Evolutionary conservation across 2,888 invertebrate genomes (phyloP).

Genomic region (Cryptophagus acutangulus): DNA sequence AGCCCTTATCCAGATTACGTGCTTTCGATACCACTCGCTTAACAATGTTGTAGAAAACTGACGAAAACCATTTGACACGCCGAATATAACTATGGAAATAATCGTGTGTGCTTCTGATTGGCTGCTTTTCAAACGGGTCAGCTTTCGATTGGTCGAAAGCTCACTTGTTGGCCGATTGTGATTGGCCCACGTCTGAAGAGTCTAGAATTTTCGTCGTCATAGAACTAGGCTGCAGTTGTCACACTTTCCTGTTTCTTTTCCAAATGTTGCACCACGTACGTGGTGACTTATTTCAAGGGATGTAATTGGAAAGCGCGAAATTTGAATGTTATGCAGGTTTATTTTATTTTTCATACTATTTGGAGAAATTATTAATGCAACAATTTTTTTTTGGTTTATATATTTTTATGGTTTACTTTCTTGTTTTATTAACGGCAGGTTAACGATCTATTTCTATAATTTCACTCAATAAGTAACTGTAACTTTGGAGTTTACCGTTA

Average conservation of each 20-base stretch:
- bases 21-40: too few species aligned
- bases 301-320: not conserved
- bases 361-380: too few species aligned
- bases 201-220: constrained; percentile 7
- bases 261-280: constrained; percentile 15
- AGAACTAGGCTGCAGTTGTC: not conserved
- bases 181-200: constrained; percentile 65
- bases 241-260: constrained; percentile 1
- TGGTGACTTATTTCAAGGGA: constrained; percentile 8
- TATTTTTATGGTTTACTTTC: too few species aligned
- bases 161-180: constrained; percentile 53
- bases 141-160: constrained; percentile 50
- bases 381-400: too few species aligned
- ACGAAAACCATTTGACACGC: constrained; percentile 27
- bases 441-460: too few species aligned
- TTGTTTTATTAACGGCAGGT: too few species aligned
- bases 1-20: too few species aligned
- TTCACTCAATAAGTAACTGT: too few species aligned
- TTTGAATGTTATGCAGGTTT: too few species aligned
- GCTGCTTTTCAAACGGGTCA: constrained; percentile 51
- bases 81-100: constrained; percentile 36
- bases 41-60: constrained; percentile 27
- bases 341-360: too few species aligned
- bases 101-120: constrained; percentile 58
- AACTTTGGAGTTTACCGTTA: too few species aligned